phyloP scores from a whole-genome alignment of 2,797 vertebrate species.

The Cossypha dichroa region DNA sequence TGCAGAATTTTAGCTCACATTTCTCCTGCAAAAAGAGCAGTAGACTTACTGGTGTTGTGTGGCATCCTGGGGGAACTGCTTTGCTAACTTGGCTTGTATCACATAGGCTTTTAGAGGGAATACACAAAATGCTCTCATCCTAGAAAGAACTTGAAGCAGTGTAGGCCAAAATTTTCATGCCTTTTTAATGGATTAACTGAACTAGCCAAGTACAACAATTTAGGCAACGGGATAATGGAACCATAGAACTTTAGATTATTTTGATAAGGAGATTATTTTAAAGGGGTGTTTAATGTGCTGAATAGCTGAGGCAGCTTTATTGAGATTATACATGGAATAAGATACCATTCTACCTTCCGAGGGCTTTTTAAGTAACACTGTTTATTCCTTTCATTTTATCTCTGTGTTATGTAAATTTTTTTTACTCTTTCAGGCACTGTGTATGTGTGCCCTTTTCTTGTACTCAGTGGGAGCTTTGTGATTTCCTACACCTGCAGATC shows the following conservation, averaged over 20 bases:
- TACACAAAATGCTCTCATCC: not conserved
- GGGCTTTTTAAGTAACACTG: not conserved
- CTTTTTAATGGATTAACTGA: not conserved
- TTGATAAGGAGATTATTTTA: not conserved
- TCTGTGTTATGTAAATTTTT: not conserved
- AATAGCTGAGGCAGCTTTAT: not conserved
- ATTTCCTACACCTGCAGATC: not conserved
- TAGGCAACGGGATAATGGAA: not conserved
- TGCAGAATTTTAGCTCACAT: not conserved
- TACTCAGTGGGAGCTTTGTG: not conserved
- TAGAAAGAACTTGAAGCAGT: not conserved
- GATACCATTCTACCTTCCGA: not conserved
- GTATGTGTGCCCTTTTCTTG: not conserved
- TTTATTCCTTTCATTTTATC: not conserved
- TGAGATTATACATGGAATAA: not conserved
- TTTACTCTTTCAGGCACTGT: not conserved
- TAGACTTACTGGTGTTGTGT: not conserved
- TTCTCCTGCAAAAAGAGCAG: not conserved
- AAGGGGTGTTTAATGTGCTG: not conserved
- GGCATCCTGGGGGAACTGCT: not conserved
- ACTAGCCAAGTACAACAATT: not conserved
- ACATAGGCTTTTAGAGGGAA: not conserved
- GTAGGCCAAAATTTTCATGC: not conserved
- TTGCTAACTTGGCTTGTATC: not conserved
- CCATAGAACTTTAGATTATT: not conserved